Base-by-base conservation (phyloP, 2,113 vertebrate species). In the Myocastor coypus region DNA sequence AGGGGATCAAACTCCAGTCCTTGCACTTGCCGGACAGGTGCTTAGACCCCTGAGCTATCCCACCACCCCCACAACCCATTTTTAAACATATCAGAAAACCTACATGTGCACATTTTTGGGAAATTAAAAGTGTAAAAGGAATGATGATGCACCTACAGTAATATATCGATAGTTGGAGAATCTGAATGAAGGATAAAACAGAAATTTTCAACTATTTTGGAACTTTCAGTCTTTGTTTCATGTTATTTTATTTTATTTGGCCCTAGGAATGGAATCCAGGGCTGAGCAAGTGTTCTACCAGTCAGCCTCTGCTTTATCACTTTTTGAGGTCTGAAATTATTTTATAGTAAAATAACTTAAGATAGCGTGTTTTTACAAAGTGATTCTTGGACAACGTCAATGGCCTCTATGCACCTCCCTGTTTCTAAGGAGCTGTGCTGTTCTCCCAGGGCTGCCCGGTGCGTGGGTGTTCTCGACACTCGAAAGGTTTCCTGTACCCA, bases 311-410 rank as follows among this genome's bases (percentile, higher is more conserved):
- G 9, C 50, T 80, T 80, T 81, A 14, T 50, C 95, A 63, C n/a
- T 57, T 77, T 57, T 89, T 83, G 2, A 88, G 37, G 24, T 90
- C 26, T 92, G 13, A 85, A 89, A 90, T 63, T 71, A 90, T 92
- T 89, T 93, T 78, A 87, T 26, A 93, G 78, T 34, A 52, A 50
- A 52, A 32, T 19, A 52, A 87, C 6, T 59, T 69, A 89, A 75
- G 26, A 64, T 57, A 73, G 50, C 7, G 0, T 42, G 82, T 78
- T 55, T 46, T 24, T 20, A 34, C 20, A 12, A 46, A 93, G 22
- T 59, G 50, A 86, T 50, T 34, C 57, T 91, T 80, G 17, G 75
- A 77, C 55, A 80, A 37, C 37, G 1, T 64, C 61, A 66, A n/a
- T 24, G 12, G 32, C 13, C 46, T 55, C 1, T 57, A 26, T 28